Evolutionary conservation across 2,888 invertebrate species (phyloP).

Genomic region (Drosophila mayaguana): DNA sequence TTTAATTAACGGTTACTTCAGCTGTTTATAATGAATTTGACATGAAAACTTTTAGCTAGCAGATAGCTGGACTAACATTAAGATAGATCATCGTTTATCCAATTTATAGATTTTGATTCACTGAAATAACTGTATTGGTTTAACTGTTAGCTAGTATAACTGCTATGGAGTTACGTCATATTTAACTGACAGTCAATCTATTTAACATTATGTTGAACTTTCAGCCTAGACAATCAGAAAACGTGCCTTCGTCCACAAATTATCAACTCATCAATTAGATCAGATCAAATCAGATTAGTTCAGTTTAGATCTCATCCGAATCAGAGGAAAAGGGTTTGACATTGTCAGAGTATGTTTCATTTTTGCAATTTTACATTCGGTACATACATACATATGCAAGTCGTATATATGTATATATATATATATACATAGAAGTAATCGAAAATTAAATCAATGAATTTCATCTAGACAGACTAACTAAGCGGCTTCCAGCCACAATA

Average conservation of each 20-base stretch:
- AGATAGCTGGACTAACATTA: no score
- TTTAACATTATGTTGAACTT: neutral
- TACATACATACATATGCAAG: conserved; percentile 42
- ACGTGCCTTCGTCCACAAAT: neutral
- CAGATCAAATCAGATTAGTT: neutral
- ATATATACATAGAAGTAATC: conserved; percentile 28
- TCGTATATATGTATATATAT: conserved; percentile 9
- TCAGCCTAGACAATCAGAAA: neutral
- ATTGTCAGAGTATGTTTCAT: conserved; percentile 38
- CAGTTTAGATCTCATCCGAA: neutral
- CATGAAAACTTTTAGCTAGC: no score
- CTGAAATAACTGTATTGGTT: no score
- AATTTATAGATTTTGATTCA: no score
- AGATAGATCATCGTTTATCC: no score
- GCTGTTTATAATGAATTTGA: neutral
- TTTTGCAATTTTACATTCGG: conserved; percentile 58
- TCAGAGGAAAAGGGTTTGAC: conserved; percentile 15
- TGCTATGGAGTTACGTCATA: no score
- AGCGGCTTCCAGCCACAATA: conserved; percentile 64
- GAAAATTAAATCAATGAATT: conserved; percentile 52
- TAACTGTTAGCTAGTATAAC: no score
- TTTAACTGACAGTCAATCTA: neutral
- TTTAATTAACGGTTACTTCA: neutral
- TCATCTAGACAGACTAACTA: conserved; percentile 70
- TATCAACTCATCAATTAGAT: neutral